Evolutionary conservation across 2,888 invertebrate species (phyloP).

Genomic region (Drosophila anceps): DNA sequence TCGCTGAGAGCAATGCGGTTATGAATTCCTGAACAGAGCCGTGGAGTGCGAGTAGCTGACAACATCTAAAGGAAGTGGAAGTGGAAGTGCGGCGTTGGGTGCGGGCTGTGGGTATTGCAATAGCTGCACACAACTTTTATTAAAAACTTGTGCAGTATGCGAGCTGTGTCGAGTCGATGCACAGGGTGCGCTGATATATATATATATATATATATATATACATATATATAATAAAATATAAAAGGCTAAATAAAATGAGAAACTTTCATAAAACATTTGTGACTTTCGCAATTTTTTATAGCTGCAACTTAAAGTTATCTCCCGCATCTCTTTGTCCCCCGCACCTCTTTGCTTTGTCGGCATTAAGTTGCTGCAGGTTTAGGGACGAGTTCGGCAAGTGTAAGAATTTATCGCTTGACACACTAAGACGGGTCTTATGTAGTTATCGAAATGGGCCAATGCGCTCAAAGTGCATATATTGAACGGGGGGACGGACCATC

Average conservation of each 20-base stretch:
- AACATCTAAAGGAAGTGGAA: not conserved
- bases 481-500: constrained; percentile 26
- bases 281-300: constrained; percentile 73
- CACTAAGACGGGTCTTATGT: constrained; percentile 56
- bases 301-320: constrained; percentile 60
- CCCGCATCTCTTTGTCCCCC: not conserved
- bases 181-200: constrained; percentile 28
- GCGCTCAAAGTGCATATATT: constrained; percentile 48
- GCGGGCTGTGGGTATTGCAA: constrained; percentile 29
- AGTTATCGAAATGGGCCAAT: constrained; percentile 62
- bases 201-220: constrained; percentile 8
- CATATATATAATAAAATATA: constrained; percentile 29
- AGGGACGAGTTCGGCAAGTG: constrained; percentile 42
- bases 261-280: constrained; percentile 79
- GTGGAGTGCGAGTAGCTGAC: constrained; percentile 30
- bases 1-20: constrained; percentile 67
- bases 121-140: constrained; percentile 63
- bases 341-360: constrained; percentile 10
- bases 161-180: constrained; percentile 39
- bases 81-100: not conserved
- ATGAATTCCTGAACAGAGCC: constrained; percentile 70
- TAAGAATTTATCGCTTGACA: constrained; percentile 74
- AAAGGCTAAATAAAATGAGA: constrained; percentile 70
- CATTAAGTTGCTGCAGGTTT: constrained; percentile 40
- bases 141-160: constrained; percentile 72